Base-by-base conservation (phyloP, 2,888 invertebrate species). In the Asteroscopus sphinx region DNA sequence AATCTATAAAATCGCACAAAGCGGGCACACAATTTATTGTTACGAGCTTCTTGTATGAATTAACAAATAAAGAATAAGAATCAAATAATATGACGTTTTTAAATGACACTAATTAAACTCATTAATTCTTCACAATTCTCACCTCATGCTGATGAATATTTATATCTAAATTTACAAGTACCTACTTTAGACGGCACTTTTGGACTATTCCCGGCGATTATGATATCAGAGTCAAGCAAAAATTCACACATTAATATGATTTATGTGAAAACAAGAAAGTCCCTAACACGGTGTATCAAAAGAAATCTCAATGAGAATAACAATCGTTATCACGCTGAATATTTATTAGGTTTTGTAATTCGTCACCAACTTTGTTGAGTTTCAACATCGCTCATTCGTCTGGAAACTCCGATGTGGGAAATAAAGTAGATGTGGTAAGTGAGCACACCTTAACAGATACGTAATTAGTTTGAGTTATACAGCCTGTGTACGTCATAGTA, bases 321-420 rank as follows among this genome's bases (percentile, higher is more conserved):
- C 54, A 68, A 60, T 72, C 67, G 69, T 73, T 76, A 72, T 70
- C 72, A 68, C 54, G 55, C 46, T 73, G 75, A 76, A 77, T 79
- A 78, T 80, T 78, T 76, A 73, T 66, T 42, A 64, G 57, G 65
- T 52, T 54, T 72, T 76, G 79, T 81, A 79, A 85, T 82, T 81
- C 80, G 80, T 83, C 82, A 80, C 78, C 71, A 74, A 78, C 67
- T 81, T 79, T 73, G 70, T 68, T 49, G 80, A 81, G 79, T 82
- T 81, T 79, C 73, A 79, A 79, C 81, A 73, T 74, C 82, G 79
- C 73, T 81, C 74, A 80, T 72, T 65, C 64, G 72, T 8, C 17
- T 48, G 35, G 12, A 11, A 32, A 13, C 47, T 11, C 17, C 9
- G 17, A 69, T 44, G 36, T 57, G 4, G n/a, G 11, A 48, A 25